Conservation (phyloP, 1,140 invertebrate genomes). For the Acromyrmex echinatior region DNA sequence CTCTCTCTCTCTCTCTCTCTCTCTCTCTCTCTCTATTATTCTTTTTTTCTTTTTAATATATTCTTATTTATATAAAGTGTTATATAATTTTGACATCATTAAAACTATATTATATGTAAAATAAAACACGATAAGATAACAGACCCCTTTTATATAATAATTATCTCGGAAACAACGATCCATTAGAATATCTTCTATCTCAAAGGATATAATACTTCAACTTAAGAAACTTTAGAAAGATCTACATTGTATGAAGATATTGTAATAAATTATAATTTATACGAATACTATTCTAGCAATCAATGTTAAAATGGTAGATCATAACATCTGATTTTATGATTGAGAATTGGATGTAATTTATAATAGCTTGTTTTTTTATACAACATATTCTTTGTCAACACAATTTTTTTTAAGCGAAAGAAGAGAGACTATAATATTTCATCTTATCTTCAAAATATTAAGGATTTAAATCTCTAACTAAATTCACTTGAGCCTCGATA, state of each 20-base stretch:
- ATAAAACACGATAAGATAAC: neutral
- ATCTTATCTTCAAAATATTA: conserved; percentile 58
- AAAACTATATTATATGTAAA: neutral
- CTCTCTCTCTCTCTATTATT: no score
- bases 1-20: neutral
- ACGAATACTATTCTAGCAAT: conserved; percentile 63
- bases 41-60: neutral
- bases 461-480: conserved; percentile 40
- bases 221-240: neutral
- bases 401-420: neutral
- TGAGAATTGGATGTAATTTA: conserved; percentile 81
- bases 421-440: conserved; percentile 65
- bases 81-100: no score
- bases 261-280: conserved; percentile 67
- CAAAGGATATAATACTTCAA: neutral
- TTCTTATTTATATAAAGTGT: no score
- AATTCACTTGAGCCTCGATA: neutral
- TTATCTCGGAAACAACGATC: neutral
- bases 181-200: neutral
- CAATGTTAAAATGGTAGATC: conserved; percentile 72
- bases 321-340: conserved; percentile 81
- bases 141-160: neutral
- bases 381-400: neutral
- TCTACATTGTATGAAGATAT: conserved; percentile 12
- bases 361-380: conserved; percentile 71